Percentiles rank a stretch among this genome's conserved stretches.
These are phyloP conservation scores for Onychostruthus taczanowskii DNA, from an alignment of 2,113 vertebrate species.

Conservation along the genomic window DNA sequence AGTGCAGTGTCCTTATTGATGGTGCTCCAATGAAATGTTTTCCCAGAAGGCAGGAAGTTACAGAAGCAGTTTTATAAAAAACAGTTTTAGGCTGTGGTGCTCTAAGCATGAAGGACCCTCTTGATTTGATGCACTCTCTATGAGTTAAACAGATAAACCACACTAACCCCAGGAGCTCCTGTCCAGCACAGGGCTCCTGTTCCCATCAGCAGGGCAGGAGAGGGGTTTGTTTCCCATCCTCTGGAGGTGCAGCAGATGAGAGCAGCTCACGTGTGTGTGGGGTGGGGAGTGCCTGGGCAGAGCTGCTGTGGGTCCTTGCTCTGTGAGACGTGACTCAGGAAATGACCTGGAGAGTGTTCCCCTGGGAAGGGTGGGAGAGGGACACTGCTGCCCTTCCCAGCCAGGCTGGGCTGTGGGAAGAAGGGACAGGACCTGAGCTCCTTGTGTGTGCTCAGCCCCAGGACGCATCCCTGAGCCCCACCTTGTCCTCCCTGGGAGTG, in stretches of 20 bases:
- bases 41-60: neutral
- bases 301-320: rapidly evolving
- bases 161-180: neutral
- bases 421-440: neutral
- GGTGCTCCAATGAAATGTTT: neutral
- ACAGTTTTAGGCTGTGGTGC: neutral
- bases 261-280: rapidly evolving
- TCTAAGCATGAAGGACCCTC: neutral
- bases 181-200: neutral
- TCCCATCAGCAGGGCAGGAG: neutral
- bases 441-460: neutral
- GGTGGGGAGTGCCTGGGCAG: neutral
- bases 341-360: neutral
- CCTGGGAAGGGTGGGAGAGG: neutral
- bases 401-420: neutral
- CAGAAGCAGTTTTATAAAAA: neutral
- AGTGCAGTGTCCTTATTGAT: neutral
- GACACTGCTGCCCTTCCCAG: neutral
- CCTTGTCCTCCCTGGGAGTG: neutral
- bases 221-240: neutral
- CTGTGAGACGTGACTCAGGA: neutral
- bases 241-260: rapidly evolving
- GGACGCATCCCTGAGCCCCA: neutral
- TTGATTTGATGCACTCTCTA: neutral
- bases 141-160: neutral